Conservation (phyloP, 2,113 vertebrate genomes). For the Malurus alboscapulatus region DNA sequence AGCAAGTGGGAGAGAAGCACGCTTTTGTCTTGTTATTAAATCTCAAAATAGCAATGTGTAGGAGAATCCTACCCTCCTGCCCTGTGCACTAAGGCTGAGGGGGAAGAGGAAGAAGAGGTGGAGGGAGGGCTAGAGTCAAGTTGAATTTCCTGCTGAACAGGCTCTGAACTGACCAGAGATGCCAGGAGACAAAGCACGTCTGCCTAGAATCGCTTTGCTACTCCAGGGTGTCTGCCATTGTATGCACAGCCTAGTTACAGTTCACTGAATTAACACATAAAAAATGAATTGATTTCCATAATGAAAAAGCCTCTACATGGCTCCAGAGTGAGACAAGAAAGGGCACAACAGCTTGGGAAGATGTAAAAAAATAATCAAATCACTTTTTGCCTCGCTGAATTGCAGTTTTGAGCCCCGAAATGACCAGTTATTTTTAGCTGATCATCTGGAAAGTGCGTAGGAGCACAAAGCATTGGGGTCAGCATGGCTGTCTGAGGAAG, state of each 20-base stretch:
- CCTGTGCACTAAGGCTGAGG: background rate
- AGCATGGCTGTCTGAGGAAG: background rate
- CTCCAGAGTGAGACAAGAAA: background rate
- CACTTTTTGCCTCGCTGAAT: background rate
- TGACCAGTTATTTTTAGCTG: background rate
- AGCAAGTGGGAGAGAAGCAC: constrained; percentile 23
- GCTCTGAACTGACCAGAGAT: background rate
- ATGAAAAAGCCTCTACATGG: background rate
- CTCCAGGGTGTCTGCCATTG: background rate
- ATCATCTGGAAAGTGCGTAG: background rate
- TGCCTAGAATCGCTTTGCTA: background rate
- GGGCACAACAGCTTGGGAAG: background rate
- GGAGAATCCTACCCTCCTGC: constrained; percentile 19
- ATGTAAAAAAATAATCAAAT: background rate
- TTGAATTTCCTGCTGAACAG: background rate
- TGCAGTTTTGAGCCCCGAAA: background rate
- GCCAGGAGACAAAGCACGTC: background rate
- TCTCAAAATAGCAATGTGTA: constrained; percentile 42
- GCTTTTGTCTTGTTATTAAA: constrained; percentile 27
- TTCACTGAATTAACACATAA: constrained; percentile 37
- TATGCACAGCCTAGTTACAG: background rate
- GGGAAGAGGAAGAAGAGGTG: background rate
- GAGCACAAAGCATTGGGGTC: background rate
- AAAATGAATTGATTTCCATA: background rate
- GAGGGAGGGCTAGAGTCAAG: background rate